phyloP scores from a whole-genome alignment of 2,113 vertebrate genomes.

The Nasalis larvatus region DNA sequence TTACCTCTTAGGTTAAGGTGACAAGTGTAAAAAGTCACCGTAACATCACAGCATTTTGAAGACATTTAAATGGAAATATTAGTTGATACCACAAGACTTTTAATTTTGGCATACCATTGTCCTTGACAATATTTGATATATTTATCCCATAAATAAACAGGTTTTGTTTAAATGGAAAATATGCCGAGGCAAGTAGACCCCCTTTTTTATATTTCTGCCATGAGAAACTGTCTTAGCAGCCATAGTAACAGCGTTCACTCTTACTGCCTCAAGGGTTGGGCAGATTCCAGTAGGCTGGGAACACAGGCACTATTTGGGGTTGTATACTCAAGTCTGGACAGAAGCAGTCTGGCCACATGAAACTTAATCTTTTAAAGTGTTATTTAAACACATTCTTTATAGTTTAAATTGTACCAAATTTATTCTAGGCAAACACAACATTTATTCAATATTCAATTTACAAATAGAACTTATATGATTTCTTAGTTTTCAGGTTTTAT shows the following conservation, averaged over 20 bases:
- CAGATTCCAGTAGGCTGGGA: not conserved
- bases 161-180: not conserved
- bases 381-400: not conserved
- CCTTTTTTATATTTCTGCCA: not conserved
- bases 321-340: not conserved
- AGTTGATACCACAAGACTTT: not conserved
- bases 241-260: not conserved
- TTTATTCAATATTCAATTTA: not conserved
- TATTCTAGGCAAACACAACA: not conserved
- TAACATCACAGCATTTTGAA: not conserved
- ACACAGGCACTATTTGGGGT: fast-evolving
- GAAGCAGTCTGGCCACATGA: not conserved
- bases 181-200: not conserved
- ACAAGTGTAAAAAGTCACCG: not conserved
- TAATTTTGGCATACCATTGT: not conserved
- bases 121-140: not conserved
- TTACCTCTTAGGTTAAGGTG: not conserved
- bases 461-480: not conserved
- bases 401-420: not conserved
- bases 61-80: not conserved
- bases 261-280: not conserved
- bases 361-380: not conserved
- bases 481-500: not conserved
- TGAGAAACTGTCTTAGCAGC: not conserved
- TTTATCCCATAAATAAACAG: not conserved